Percentiles rank a stretch among this genome's conserved stretches.
Conservation (phyloP, 2,797 vertebrate genomes). For the Dendrocincla tyrannina region DNA sequence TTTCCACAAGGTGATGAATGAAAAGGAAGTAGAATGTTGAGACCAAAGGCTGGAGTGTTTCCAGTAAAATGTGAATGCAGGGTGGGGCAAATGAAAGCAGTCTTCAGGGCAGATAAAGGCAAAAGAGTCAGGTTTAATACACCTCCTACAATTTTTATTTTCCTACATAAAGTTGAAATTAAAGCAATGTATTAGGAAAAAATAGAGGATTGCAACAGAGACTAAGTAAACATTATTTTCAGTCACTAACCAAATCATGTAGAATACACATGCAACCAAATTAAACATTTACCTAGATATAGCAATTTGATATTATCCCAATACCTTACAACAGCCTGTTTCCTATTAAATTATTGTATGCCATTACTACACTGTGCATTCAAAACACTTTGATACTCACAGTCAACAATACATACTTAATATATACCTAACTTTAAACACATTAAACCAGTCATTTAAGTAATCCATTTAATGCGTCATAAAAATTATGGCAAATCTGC, state of each 20-base stretch:
- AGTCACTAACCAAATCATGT: not conserved
- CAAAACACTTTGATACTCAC: not conserved
- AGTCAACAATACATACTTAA: not conserved
- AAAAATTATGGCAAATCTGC: not conserved
- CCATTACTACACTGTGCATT: not conserved
- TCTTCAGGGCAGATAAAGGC: not conserved
- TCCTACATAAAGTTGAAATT: not conserved
- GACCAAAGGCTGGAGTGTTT: conserved; percentile 27
- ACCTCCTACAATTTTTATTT: not conserved
- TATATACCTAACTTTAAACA: not conserved
- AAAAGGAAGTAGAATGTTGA: conserved; percentile 50
- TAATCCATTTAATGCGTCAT: not conserved
- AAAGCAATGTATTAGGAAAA: not conserved
- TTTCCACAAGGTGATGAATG: conserved; percentile 54
- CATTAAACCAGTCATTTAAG: not conserved
- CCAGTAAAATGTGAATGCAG: conserved; percentile 20
- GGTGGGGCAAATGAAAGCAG: conserved; percentile 11
- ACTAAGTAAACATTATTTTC: not conserved
- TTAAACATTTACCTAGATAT: not conserved
- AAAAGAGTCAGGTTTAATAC: not conserved
- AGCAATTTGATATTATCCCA: not conserved
- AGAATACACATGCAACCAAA: not conserved
- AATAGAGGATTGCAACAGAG: not conserved
- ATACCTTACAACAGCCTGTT: not conserved
- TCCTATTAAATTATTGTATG: not conserved